Base-by-base conservation (phyloP, 2,888 invertebrate genomes). In the Rhagonycha lutea region DNA sequence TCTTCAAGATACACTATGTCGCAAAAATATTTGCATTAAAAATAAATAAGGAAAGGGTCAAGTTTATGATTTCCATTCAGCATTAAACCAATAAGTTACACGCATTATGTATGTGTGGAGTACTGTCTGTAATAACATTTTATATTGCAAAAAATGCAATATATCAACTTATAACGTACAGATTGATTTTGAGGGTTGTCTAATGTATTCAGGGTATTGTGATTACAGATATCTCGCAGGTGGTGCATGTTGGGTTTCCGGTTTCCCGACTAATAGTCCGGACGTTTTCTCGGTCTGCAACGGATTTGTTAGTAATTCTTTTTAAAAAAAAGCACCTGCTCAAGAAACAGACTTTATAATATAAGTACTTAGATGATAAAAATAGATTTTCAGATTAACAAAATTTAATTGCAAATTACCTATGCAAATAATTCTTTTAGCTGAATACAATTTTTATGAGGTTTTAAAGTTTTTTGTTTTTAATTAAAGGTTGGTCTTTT, bases 241-340 rank as follows among this genome's bases (percentile, higher is more conserved):
- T 77, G 78, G 78, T 76, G 75, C 70, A 75, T 75, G 68, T 74
- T 72, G 76, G 78, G 78, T 79, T 78, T 78, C 77, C 79, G 77
- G 77, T 77, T 76, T 78, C 26, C 76, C 79, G 78, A 74, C 79
- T 80, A 80, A 80, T 79, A 80, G 80, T 80, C 76, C 80, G 79
- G 80, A 79, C 76, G 73, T 80, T 80, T 78, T 79, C 78, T 75
- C 73, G 75, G 76, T 72, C 78, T 72, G 77, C 78, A 76, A 76
- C 76, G 77, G 79, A 80, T 80, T 80, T 80, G 79, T 79, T 79
- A 73, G 79, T 79, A 80, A 80, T 80, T 80, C 79, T 76, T 79
- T 80, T 79, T 75, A n/a, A 78, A 80, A 75, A 78, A 77, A 79
- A 70, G 71, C 80, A 76, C 77, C 79, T 80, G 80, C 79, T 78